phyloP scores from a whole-genome alignment of 1,140 invertebrate species.

The Asbolus verrucosus region DNA sequence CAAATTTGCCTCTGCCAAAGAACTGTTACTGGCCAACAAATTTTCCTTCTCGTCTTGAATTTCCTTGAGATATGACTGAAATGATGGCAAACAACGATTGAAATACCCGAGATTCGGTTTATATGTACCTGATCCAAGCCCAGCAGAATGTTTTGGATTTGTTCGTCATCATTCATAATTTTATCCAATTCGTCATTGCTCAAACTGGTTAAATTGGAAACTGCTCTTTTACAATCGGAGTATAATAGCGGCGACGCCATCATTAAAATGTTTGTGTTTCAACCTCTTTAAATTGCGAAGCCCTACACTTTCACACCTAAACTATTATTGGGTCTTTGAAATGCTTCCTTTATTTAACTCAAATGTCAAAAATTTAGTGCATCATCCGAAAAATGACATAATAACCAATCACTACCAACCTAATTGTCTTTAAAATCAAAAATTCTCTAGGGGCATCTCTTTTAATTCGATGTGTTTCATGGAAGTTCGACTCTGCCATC shows the following conservation, averaged over 20 bases:
- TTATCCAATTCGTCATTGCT: slow-evolving; percentile 83
- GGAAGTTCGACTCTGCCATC: no score
- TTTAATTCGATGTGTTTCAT: no score
- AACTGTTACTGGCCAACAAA: slow-evolving; percentile 86
- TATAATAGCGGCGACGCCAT: slow-evolving; percentile 43
- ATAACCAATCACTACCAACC: no score
- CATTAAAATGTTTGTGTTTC: no score
- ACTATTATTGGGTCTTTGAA: no score
- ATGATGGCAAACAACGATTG: slow-evolving; percentile 16
- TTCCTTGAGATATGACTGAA: slow-evolving; percentile 76
- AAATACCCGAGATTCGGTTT: slow-evolving; percentile 14
- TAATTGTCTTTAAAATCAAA: no score
- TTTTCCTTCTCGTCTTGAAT: slow-evolving; percentile 86
- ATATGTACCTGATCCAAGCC: slow-evolving; percentile 79
- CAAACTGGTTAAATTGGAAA: slow-evolving; percentile 62
- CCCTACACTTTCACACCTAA: neutral
- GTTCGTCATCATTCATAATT: slow-evolving; percentile 85
- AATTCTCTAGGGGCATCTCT: no score
- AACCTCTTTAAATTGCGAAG: neutral
- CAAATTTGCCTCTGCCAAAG: slow-evolving; percentile 88
- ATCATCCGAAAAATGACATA: no score
- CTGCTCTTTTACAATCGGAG: slow-evolving; percentile 57
- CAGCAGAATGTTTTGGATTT: slow-evolving; percentile 83
- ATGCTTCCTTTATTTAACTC: no score
- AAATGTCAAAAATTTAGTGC: no score